These are phyloP conservation scores for Atrichornis clamosus DNA, from an alignment of 2,113 vertebrate genomes.

Conservation along the genomic window DNA sequence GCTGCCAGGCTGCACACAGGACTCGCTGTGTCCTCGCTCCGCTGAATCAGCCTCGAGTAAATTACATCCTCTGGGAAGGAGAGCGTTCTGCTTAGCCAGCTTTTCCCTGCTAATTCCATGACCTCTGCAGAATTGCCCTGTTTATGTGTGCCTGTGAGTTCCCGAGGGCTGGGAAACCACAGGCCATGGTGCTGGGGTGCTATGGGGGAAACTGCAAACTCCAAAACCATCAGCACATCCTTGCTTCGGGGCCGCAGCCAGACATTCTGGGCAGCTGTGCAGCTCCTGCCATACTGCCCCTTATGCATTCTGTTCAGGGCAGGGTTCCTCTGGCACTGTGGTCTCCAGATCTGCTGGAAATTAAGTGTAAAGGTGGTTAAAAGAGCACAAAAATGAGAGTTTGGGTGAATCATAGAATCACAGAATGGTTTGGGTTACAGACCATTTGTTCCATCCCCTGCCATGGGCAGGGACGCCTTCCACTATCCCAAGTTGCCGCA, in stretches of 20 bases:
- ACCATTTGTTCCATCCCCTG: background rate
- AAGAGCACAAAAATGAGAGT: background rate
- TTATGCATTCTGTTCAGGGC: accelerated
- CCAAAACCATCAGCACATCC: background rate
- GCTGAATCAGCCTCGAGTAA: conserved; percentile 40
- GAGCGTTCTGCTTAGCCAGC: background rate
- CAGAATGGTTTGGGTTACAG: background rate
- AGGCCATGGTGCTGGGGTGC: background rate
- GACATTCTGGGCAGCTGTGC: accelerated
- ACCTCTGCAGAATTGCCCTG: conserved; percentile 30
- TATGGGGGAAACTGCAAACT: background rate
- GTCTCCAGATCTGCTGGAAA: background rate
- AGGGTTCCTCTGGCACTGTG: background rate
- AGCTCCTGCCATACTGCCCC: background rate
- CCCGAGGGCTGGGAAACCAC: background rate
- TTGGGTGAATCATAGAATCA: background rate
- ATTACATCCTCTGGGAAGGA: conserved; percentile 34
- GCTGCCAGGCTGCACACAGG: background rate
- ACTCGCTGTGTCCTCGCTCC: background rate
- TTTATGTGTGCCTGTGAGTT: background rate
- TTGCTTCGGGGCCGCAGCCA: background rate
- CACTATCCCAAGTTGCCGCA: background rate
- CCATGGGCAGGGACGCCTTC: background rate
- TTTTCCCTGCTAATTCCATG: background rate
- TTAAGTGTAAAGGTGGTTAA: background rate